phyloP scores from a whole-genome alignment of 2,797 vertebrate species.

The Spinus olivaceus region DNA sequence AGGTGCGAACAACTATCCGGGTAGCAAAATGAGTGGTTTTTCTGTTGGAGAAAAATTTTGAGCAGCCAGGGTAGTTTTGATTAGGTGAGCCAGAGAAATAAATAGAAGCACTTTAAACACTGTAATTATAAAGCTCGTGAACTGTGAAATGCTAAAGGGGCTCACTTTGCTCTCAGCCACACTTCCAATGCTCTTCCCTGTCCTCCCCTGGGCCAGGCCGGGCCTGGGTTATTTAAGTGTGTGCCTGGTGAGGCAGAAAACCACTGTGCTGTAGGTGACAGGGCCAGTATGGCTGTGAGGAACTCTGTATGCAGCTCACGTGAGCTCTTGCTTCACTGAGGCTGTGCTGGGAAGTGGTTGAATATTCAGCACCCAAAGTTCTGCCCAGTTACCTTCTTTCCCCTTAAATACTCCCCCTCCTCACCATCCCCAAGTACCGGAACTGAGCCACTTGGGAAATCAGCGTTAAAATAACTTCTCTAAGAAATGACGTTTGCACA shows the following conservation, averaged over 20 bases:
- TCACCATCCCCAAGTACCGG: background rate
- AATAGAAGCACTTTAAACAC: background rate
- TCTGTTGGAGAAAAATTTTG: background rate
- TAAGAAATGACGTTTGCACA: background rate
- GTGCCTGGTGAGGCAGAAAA: background rate
- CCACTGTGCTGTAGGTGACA: background rate
- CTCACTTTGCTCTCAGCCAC: background rate
- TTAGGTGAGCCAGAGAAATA: background rate
- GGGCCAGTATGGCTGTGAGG: rapidly evolving
- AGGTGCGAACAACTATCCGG: rapidly evolving
- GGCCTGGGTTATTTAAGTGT: background rate
- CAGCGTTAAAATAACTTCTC: background rate
- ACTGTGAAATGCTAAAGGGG: background rate
- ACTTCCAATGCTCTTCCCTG: background rate
- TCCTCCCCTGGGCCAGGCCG: background rate
- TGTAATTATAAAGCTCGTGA: background rate
- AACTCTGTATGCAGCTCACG: background rate
- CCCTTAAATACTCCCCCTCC: background rate
- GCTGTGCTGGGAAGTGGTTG: background rate
- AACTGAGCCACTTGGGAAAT: background rate
- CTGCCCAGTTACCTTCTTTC: background rate
- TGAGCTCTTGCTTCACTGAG: background rate
- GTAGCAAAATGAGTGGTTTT: background rate
- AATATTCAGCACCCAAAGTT: constrained; percentile 7
- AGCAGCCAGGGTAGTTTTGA: background rate